A percentile compares a stretch with the other conserved stretches of the same genome.
phyloP scores from a whole-genome alignment of 2,888 invertebrate species.

The Cryptophagus acutangulus region DNA sequence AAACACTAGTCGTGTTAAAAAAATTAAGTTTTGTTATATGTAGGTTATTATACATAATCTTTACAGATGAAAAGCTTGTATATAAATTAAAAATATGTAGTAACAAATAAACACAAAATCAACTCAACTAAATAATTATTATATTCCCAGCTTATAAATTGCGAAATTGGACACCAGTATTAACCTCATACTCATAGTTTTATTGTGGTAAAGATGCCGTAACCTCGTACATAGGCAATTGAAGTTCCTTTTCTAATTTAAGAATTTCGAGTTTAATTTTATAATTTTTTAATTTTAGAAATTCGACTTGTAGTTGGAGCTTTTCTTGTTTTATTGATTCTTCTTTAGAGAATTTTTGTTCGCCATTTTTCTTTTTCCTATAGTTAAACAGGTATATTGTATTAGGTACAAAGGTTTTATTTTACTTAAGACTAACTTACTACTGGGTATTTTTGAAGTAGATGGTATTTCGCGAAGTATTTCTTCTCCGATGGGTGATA shows the following conservation, averaged over 20 bases:
- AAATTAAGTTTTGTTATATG: slow-evolving; percentile 1
- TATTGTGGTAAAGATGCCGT: slow-evolving; percentile 10
- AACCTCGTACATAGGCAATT: slow-evolving; percentile 14
- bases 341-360: slow-evolving; percentile 7
- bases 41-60: slow-evolving; percentile 4
- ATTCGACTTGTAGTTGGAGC: slow-evolving; percentile 11
- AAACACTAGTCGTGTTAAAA: neutral
- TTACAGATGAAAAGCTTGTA: slow-evolving; percentile 1
- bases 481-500: neutral
- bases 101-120: slow-evolving; percentile 3
- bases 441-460: slow-evolving; percentile 11
- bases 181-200: slow-evolving; percentile 8
- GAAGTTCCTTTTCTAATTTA: slow-evolving; percentile 13
- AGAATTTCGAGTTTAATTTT: slow-evolving; percentile 14
- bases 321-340: slow-evolving; percentile 12
- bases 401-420: too few species aligned
- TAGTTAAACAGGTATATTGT: too few species aligned
- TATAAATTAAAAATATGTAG: neutral
- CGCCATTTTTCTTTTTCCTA: slow-evolving; percentile 10
- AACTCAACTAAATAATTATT: slow-evolving; percentile 7
- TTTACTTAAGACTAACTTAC: too few species aligned
- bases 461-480: slow-evolving; percentile 7
- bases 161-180: slow-evolving; percentile 4
- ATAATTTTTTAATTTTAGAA: slow-evolving; percentile 14
- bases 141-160: slow-evolving; percentile 3